Evolutionary conservation across 2,113 vertebrate genomes (phyloP).

Genomic region (Boulengeromyrus knoepffleri): DNA sequence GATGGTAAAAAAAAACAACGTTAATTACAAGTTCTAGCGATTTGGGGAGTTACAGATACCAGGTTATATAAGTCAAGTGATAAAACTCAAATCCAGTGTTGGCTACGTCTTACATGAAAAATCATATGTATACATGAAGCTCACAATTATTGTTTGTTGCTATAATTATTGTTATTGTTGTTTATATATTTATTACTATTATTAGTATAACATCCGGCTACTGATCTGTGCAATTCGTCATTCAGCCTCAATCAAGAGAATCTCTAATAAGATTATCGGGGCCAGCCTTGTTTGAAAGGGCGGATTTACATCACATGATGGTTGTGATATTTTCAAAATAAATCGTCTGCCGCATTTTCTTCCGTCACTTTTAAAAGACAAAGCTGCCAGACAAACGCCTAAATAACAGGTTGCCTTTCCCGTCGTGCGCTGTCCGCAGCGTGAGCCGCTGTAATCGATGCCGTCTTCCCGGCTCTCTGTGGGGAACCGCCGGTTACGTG

Average conservation of each 20-base stretch:
- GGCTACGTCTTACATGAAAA: not conserved
- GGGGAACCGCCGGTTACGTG: not conserved
- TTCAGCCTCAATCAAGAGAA: not conserved
- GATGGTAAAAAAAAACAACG: not conserved
- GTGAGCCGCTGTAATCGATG: conserved; percentile 1
- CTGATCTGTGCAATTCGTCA: not conserved
- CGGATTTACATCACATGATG: not conserved
- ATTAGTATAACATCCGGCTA: not conserved
- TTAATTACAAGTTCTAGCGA: not conserved
- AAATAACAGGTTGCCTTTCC: not conserved
- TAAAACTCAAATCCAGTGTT: not conserved
- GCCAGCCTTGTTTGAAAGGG: not conserved
- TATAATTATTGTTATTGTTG: not conserved
- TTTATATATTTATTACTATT: not conserved
- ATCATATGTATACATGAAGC: not conserved
- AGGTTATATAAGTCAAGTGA: conserved; percentile 10
- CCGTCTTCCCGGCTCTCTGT: not conserved
- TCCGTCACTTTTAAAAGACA: not conserved
- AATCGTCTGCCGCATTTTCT: not conserved
- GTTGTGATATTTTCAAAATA: not conserved
- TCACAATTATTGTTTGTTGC: not conserved
- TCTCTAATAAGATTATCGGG: not conserved
- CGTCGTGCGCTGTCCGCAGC: conserved; percentile 5
- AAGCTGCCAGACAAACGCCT: not conserved
- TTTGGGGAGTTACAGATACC: not conserved